A percentile compares a stretch with the other conserved stretches of the same genome.
These are phyloP conservation scores for Limonius californicus DNA, from an alignment of 1,140 invertebrate genomes.

Conservation along the genomic window DNA sequence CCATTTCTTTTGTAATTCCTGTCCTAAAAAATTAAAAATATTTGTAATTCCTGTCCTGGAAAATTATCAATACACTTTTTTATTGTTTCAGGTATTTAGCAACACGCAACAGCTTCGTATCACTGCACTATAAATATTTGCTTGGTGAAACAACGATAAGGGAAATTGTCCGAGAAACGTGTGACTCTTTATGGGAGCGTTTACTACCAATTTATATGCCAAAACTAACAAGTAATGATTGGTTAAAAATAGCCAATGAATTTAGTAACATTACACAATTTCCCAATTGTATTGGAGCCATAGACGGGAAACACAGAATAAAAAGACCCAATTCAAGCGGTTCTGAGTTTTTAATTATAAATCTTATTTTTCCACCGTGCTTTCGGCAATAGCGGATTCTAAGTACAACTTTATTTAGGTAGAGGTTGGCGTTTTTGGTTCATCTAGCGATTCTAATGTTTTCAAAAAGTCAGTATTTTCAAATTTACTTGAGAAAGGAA, in stretches of 20 bases:
- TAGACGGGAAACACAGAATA: constrained; percentile 11
- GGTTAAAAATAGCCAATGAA: constrained; percentile 4
- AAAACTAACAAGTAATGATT: constrained; percentile 8
- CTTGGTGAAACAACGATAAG: constrained; percentile 19
- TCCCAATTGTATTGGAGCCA: not conserved
- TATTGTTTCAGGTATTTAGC: constrained; percentile 15
- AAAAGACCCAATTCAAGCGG: not conserved
- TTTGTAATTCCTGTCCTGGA: constrained; percentile 5
- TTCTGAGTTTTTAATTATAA: constrained; percentile 3
- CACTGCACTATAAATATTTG: constrained; percentile 16
- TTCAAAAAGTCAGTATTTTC: constrained; percentile 4
- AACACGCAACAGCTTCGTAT: constrained; percentile 12
- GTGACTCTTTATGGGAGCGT: constrained; percentile 20
- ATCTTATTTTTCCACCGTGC: not conserved
- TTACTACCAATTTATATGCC: constrained; percentile 9
- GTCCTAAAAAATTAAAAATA: not conserved
- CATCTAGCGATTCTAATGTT: constrained; percentile 2
- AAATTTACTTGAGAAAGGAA: not conserved
- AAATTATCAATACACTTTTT: constrained; percentile 17
- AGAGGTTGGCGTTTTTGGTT: constrained; percentile 16
- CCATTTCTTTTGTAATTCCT: constrained; percentile 1
- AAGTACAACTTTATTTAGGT: constrained; percentile 9
- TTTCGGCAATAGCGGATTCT: constrained; percentile 21
- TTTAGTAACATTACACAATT: not conserved
- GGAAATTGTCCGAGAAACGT: constrained; percentile 20